Evolutionary conservation across 2,888 invertebrate species (phyloP).

Genomic region (Luperina nickerlii): DNA sequence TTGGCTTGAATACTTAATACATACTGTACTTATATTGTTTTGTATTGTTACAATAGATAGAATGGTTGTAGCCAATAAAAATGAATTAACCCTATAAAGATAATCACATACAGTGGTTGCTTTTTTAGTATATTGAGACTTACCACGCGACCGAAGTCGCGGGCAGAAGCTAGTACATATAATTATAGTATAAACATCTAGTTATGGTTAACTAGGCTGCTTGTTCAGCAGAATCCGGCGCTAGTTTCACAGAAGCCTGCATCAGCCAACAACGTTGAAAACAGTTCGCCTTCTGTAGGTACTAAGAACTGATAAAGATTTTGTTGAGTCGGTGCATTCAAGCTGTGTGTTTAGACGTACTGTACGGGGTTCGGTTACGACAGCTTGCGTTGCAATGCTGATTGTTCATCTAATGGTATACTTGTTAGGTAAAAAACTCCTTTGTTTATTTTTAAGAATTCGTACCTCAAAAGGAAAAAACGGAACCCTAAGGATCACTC

Average conservation of each 20-base stretch:
- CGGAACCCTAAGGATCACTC: too few species aligned
- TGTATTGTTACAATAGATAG: not conserved
- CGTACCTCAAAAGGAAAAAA: too few species aligned
- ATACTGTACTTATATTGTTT: not conserved
- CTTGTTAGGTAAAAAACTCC: not conserved
- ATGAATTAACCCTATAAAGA: too few species aligned
- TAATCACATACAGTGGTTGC: not conserved
- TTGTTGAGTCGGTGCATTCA: conserved; percentile 27
- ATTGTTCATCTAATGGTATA: conserved; percentile 11
- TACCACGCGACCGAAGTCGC: not conserved
- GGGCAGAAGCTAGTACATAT: not conserved
- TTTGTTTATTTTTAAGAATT: too few species aligned
- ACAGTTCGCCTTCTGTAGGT: conserved; percentile 48
- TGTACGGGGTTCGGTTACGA: conserved; percentile 20
- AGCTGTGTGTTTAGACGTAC: conserved; percentile 42
- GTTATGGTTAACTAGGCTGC: not conserved
- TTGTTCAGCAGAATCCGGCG: not conserved
- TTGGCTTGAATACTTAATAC: not conserved
- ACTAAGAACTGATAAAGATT: conserved; percentile 61
- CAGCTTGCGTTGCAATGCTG: conserved; percentile 9
- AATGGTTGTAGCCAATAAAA: not conserved
- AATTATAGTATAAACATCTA: not conserved
- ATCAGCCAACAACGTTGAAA: conserved; percentile 61
- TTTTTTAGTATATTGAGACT: not conserved
- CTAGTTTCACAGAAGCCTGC: conserved; percentile 68